Evolutionary conservation across 2,888 invertebrate genomes (phyloP), one percentile per base, ranked within the genome.

Genomic region (Drosophila demipolita): DNA sequence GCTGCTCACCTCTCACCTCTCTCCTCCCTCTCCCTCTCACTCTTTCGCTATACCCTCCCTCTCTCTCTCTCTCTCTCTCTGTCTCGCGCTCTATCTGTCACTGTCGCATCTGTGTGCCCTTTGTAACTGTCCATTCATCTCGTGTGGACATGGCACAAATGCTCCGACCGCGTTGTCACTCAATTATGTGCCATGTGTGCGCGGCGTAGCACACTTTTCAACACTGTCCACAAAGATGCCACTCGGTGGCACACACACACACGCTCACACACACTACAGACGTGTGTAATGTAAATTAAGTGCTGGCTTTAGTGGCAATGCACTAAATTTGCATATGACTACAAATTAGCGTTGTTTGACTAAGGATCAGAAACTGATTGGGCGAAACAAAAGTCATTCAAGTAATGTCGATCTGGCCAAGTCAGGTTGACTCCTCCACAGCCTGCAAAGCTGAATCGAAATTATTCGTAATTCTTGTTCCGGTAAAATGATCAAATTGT

Each of bases 121-220:
- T 40, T 33, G n/a, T n/a, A 26, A n/a, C 53, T 33, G 35, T 63
- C 57, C 57, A 35, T 59, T 26, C 52, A 55, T 55, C 52, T 29
- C 17, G 54, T 73, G 71, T 75, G 78, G 66, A 75, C 75, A 83
- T 73, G 84, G 82, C 81, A 45, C 45, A 84, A 89, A 84, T 83
- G 84, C 78, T 78, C 71, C 71, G 73, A 87, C 84, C 84, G 83
- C 89, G 88, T 88, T 90, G 90, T 87, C 90, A 90, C 89, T 87
- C 87, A 87, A 87, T 87, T 87, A 87, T 87, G 89, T 82, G 87
- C 84, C 87, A 81, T 78, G 84, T 84, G 88, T 67, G 89, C 75
- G 75, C 70, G 71, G 73, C 82, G 72, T 75, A 72, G 87, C 87
- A 84, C 69, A 84, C 82, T 89, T 87, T 85, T 89, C 89, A 85